Evolutionary conservation across 2,888 invertebrate genomes (phyloP), one percentile per base, ranked within the genome.

Genomic region (Dorcus hopei): DNA sequence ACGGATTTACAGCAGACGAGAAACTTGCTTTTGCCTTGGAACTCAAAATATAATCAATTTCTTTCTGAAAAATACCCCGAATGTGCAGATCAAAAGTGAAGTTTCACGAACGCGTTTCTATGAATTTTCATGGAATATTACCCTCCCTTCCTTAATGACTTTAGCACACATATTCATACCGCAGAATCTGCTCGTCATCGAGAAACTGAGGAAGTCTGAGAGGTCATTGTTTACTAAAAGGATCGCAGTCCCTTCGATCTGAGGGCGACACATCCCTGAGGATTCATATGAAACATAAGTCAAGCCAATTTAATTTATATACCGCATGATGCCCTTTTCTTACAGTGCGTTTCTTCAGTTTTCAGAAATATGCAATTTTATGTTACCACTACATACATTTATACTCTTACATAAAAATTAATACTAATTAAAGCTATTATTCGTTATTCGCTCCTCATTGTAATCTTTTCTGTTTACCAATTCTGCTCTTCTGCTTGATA

Each of bases 211-310:
- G 16, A 45, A 45, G 45, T 45, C 45, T 45, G 45, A 45, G 45
- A 45, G 45, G 45, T 45, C 45, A 45, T 45, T 45, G 45, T 45
- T 45, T 45, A 19, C 45, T 45, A 23, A 45, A 45, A 45, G 45
- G 45, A 45, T 45, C 45, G 45, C 45, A 9, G 45, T 19, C 45
- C 45, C 45, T 45, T 19, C 45, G 45, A 33, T 45, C 45, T 11
- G 45, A 23, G 45, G 45, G 45, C 23, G 45, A 45, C 45, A 45
- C 19, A 19, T 45, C 45, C 45, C 45, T 9, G 7, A 23, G 45
- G 45, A 23, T 45, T 45, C 14, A 9, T 19, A 45, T 9, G 19
- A 19, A 45, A 45, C 45, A 19, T 45, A 45, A 45, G 45, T 45
- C 45, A 45, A 19, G 45, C 45, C 45, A 45, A 45, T 45, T 45